phyloP scores from a whole-genome alignment of 2,888 invertebrate genomes.

The Cyrtodaria siliqua region DNA sequence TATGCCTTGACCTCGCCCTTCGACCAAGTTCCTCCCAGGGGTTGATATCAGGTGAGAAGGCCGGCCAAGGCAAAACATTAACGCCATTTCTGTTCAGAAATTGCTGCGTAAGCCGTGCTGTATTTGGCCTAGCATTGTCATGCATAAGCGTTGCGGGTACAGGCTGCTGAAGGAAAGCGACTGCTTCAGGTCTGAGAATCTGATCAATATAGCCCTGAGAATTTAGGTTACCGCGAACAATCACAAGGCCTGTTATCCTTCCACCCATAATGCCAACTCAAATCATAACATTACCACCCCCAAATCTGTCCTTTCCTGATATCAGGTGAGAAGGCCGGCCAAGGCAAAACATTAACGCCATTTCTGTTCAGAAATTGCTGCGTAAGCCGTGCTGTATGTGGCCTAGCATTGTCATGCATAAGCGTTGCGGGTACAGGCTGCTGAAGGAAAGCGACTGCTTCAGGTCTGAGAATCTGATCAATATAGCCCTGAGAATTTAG shows the following conservation, averaged over 20 bases:
- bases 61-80: constrained; percentile 22
- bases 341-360: too few species aligned
- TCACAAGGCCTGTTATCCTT: constrained; percentile 1
- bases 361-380: too few species aligned
- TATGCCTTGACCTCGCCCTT: neutral
- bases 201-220: neutral
- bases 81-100: constrained; percentile 10
- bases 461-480: too few species aligned
- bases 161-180: neutral
- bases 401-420: too few species aligned
- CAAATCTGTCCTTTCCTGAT: constrained; percentile 16
- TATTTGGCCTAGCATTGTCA: constrained; percentile 22
- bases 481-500: too few species aligned
- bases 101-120: neutral
- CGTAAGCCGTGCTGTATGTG: too few species aligned
- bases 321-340: too few species aligned
- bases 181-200: too few species aligned
- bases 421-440: too few species aligned
- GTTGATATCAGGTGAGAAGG: constrained; percentile 7
- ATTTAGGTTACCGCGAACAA: constrained; percentile 22
- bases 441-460: too few species aligned
- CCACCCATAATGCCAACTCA: constrained; percentile 10
- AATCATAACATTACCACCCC: constrained; percentile 3
- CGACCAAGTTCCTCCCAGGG: neutral
- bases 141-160: constrained; percentile 6